Evolutionary conservation across 2,888 invertebrate species (phyloP), one percentile per base, ranked within the genome.

Genomic region (Scaptomyza cyrtandrae): DNA sequence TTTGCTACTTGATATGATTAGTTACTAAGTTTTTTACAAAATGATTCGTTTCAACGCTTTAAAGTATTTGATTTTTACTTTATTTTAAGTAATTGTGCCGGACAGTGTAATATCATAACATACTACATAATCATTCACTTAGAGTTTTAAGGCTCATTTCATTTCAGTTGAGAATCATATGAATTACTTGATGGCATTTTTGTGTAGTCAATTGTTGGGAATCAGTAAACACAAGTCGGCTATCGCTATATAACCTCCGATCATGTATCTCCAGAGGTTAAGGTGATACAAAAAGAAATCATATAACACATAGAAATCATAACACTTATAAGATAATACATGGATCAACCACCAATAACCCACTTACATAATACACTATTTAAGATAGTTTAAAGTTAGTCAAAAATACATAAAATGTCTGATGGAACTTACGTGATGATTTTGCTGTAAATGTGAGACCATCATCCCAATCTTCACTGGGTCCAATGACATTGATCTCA

Each of bases 381-480:
- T 50, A 13, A 45, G 24, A 66, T 24, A 44, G 31, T 16, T 49
- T 55, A 37, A 59, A 46, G 43, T 56, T 59, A 60, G 48, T 50
- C 4, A 41, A 9, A 46, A 14, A 43, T 41, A 58, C 61, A 70
- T 57, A 29, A 9, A 69, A n/a, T 52, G 57, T 61, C 52, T 27
- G 11, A 60, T 70, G 46, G n/a, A 44, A 73, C 95, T 95, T 95
- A 97, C 97, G 96, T 93, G 95, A 96, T 91, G 96, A 95, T 93
- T 96, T 96, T 71, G 97, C 97, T 86, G 97, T 97, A 92, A 98
- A 98, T 75, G 96, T 97, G 83, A 97, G 96, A 89, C 97, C 97
- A 92, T 96, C 96, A 91, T 97, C 97, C 95, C 95, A 95, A 89
- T 97, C 97, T 79, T 95, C 95, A 78, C 92, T 93, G 53, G 94